Percentiles rank a stretch among this genome's conserved stretches.
Evolutionary conservation across 2,797 vertebrate species (phyloP).

Genomic region (Thalassophryne amazonica): DNA sequence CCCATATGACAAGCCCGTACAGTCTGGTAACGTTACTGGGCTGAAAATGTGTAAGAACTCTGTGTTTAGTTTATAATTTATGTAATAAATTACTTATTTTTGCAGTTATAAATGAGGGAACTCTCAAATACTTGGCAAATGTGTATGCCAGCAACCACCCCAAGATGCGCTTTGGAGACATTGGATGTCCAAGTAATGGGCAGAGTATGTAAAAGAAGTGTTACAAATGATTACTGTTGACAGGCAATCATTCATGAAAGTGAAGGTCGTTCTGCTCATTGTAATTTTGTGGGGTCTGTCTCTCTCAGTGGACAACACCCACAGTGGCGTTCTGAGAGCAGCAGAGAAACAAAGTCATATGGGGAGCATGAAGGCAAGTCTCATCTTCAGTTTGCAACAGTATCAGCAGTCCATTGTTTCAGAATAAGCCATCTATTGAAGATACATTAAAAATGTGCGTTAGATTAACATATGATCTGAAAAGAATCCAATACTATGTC

Average conservation of each 20-base stretch:
- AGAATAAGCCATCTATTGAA: too few relatives aligned
- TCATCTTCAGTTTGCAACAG: background rate
- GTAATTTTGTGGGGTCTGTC: conserved; percentile 1
- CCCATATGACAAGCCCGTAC: conserved; percentile 92
- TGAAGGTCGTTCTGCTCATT: background rate
- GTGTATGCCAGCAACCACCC: conserved; percentile 94
- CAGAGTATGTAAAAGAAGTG: conserved; percentile 58
- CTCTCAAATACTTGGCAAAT: conserved; percentile 90
- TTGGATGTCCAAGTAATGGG: conserved; percentile 85
- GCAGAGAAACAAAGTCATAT: conserved; percentile 92
- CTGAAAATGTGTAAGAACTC: background rate
- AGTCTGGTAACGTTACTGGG: conserved; percentile 80
- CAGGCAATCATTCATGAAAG: background rate
- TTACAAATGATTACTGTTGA: background rate
- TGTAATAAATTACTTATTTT: conserved; percentile 26
- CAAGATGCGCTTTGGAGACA: conserved; percentile 88
- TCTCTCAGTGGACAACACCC: conserved; percentile 83
- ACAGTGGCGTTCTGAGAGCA: conserved; percentile 90
- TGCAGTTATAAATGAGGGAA: conserved; percentile 91
- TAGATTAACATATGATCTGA: background rate
- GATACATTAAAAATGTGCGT: background rate
- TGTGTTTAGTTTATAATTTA: too few relatives aligned
- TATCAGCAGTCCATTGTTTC: too few relatives aligned
- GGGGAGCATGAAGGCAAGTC: conserved; percentile 95
- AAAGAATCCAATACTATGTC: background rate